Evolutionary conservation across 2,797 vertebrate genomes (phyloP), one percentile per base, ranked within the genome.

Genomic region (Megaceryle alcyon): DNA sequence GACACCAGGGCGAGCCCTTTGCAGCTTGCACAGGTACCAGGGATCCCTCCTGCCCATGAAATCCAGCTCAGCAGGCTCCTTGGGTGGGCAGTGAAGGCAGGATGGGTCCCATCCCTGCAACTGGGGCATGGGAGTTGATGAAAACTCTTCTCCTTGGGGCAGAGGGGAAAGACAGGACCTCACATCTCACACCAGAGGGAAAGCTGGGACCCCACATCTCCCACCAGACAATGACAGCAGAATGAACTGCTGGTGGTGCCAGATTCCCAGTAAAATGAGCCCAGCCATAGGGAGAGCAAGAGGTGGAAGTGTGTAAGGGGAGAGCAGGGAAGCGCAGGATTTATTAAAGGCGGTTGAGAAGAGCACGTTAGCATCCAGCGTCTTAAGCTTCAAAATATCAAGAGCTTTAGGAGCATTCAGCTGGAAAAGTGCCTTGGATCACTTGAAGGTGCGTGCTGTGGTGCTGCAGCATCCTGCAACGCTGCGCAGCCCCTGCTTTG

Each of bases 41-140:
- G 12, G 43, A 51, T 4, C 61, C 48, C 79, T 15, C 57, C 41
- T 72, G 59, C 16, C 39, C 11, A 0, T 0, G 1, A 48, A 29
- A 61, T 12, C 59, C 54, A 41, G 82, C 66, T 44, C 63, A 29
- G 41, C 2, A 10, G 29, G 37, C 14, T 59, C 69, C 28, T 49
- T 8, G 35, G 44, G 31, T 0, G 8, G 20, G 37, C 33, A 72
- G 10, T 0, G 3, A 39, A 46, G 56, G 10, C 8, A 53, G 65
- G 11, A 49, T 4, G 10, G 49, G 33, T 37, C 73, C 35, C 37
- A 6, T 9, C 15, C 54, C 51, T 57, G 60, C 9, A 1, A 13
- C 57, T 22, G 35, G 11, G 83, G 23, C 1, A 0, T 12, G 61
- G 70, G 48, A 59, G 54, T 54, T 75, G 51, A 56, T 65, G 46